These are phyloP conservation scores for Pelodiscus sinensis DNA, from an alignment of 2,113 vertebrate genomes.

Conservation along the genomic window DNA sequence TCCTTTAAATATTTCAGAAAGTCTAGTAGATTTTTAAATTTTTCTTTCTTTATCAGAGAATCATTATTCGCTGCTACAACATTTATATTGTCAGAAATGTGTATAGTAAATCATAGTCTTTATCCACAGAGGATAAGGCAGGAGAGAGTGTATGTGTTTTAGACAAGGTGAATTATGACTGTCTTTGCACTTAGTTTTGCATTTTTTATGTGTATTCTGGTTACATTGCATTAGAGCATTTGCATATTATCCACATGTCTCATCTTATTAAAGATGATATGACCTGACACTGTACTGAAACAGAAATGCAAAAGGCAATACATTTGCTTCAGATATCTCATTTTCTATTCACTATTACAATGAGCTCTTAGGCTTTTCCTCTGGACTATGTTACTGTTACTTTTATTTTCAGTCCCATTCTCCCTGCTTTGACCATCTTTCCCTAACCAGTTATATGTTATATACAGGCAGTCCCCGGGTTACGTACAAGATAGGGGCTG, in stretches of 20 bases:
- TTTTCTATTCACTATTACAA: background rate
- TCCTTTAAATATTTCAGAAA: background rate
- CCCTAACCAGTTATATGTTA: background rate
- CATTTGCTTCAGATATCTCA: background rate
- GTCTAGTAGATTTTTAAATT: background rate
- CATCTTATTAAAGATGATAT: slow-evolving; percentile 40
- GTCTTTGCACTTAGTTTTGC: slow-evolving; percentile 54
- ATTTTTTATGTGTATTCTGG: slow-evolving; percentile 64
- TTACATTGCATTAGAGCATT: slow-evolving; percentile 50
- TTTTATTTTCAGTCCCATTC: background rate
- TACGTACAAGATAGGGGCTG: too few species aligned
- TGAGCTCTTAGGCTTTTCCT: background rate
- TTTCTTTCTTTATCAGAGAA: background rate
- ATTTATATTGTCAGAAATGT: slow-evolving; percentile 58
- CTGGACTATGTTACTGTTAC: background rate
- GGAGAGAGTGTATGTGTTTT: slow-evolving; percentile 49
- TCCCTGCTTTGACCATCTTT: background rate
- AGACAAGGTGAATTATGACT: slow-evolving; percentile 65
- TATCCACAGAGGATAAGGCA: slow-evolving; percentile 42
- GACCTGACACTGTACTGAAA: slow-evolving; percentile 42
- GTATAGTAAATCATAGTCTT: slow-evolving; percentile 56
- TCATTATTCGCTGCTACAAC: slow-evolving; percentile 56
- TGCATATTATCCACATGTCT: slow-evolving; percentile 32
- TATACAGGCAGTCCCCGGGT: too few species aligned
- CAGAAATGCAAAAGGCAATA: slow-evolving; percentile 1